These are phyloP conservation scores for Hiodon tergisus DNA, from an alignment of 2,113 vertebrate genomes.

Conservation along the genomic window DNA sequence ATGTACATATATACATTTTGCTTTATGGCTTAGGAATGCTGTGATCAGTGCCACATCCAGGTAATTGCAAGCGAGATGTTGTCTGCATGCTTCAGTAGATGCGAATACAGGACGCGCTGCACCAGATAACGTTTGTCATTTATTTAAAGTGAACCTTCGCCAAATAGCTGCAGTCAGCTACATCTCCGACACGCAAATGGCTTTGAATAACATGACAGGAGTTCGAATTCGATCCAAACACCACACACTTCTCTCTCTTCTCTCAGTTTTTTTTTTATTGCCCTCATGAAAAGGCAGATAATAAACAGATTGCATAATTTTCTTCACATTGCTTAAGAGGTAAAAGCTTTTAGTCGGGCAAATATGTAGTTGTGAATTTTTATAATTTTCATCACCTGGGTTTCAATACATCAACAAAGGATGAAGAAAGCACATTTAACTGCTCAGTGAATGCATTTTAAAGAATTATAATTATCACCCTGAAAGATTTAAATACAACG, in stretches of 20 bases:
- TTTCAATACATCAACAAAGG: neutral
- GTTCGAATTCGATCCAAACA: too few relatives aligned
- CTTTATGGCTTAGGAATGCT: constrained; percentile 16
- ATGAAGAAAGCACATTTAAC: too few relatives aligned
- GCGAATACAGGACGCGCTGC: neutral
- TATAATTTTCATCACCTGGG: constrained; percentile 3
- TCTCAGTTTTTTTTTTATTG: neutral
- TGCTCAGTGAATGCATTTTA: constrained; percentile 12
- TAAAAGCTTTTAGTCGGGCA: constrained; percentile 41
- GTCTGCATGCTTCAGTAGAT: neutral
- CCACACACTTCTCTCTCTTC: too few relatives aligned
- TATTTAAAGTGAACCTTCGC: neutral
- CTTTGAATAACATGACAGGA: too few relatives aligned
- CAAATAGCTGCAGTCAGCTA: too few relatives aligned
- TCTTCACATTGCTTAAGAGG: constrained; percentile 41
- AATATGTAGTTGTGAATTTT: constrained; percentile 27
- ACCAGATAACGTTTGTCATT: neutral
- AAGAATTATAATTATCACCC: constrained; percentile 33
- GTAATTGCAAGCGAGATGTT: neutral
- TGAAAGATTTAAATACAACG: constrained; percentile 25
- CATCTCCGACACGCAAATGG: too few relatives aligned
- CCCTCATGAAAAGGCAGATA: neutral
- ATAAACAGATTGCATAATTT: neutral
- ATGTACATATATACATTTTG: constrained; percentile 14
- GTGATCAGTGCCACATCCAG: neutral